Base-by-base conservation (phyloP, 2,888 invertebrate species). In the Erebia aethiops region DNA sequence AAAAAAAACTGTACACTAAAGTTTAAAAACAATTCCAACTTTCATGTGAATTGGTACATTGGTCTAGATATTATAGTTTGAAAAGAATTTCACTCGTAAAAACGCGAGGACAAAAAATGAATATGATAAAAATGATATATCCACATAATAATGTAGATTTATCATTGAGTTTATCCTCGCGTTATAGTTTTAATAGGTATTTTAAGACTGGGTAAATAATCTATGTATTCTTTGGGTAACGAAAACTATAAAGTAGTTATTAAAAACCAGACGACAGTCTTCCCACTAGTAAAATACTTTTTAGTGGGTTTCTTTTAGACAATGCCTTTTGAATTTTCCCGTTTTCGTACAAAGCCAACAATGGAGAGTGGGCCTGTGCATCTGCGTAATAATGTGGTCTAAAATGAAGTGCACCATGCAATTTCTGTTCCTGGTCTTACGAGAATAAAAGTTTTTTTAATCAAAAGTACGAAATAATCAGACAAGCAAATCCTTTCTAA, bases 291-390 rank as follows among this genome's bases (percentile, higher is more conserved):
- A 41, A 41, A 62, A 62, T 62, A 62, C 61, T 62, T 62, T 61
- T 49, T 62, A 21, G 49, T 62, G 49, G 62, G 46, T 62, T 49
- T 49, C 61, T 61, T 62, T 62, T 62, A 62, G 62, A 62, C 62
- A 62, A 62, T 62, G 62, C 62, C 62, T 62, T 62, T 62, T 62
- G 62, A 62, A 62, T 62, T 49, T 35, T 62, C 14, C 46, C 21
- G 49, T 49, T 62, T 62, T 21, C 46, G 14, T 62, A 62, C 21
- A 62, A 49, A 21, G 21, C 18, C 14, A 49, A 62, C 62, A 62
- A 62, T 62, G 62, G 62, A 0, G 21, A 11, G 14, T 49, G 61
- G 43, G 46, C 43, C 46, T 49, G 21, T 62, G 62, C 21, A 49
- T 8, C 14, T 62, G 18, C 62, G n/a, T 62, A 62, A 46, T 62